These are phyloP conservation scores for Neuroterus valhalla DNA, from an alignment of 1,140 invertebrate species.

Conservation along the genomic window DNA sequence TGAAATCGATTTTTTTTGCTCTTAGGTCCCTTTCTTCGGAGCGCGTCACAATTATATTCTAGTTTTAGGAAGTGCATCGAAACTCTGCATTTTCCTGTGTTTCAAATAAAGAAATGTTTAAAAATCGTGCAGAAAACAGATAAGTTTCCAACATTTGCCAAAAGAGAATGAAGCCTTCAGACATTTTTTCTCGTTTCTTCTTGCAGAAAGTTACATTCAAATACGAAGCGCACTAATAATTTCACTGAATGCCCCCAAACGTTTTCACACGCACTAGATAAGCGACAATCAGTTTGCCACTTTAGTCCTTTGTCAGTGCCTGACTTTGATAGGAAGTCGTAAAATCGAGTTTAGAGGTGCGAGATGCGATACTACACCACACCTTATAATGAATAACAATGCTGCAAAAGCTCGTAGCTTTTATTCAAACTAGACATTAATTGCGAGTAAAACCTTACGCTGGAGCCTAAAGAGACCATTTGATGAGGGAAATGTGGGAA, in stretches of 20 bases:
- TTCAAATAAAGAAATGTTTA: no score
- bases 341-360: neutral
- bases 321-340: neutral
- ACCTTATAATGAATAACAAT: neutral
- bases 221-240: no score
- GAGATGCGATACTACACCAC: neutral
- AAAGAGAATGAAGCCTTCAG: no score
- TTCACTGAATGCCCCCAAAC: neutral
- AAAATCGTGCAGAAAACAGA: no score
- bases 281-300: neutral
- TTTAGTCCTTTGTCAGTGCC: neutral
- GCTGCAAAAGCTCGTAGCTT: constrained; percentile 1
- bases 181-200: no score
- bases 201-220: no score
- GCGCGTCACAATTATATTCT: no score
- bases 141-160: no score
- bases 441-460: neutral
- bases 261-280: neutral
- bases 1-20: no score
- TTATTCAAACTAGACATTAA: constrained; percentile 10
- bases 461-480: neutral
- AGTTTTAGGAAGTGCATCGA: no score
- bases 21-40: no score
- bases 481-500: neutral
- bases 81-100: no score